Evolutionary conservation across 2,888 invertebrate species (phyloP).

Genomic region (Eulithis prunata): DNA sequence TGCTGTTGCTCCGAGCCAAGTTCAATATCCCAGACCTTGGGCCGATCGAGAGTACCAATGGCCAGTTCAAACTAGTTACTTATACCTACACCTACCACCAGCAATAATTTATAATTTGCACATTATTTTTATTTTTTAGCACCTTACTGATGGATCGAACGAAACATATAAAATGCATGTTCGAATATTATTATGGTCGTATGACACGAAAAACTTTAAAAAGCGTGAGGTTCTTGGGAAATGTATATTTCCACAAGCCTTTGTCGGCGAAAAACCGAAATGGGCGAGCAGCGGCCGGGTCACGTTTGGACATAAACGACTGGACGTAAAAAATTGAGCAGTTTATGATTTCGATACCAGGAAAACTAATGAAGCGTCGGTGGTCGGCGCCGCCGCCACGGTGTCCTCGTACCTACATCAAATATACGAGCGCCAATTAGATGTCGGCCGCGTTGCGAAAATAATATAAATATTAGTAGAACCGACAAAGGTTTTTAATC

Average conservation of each 20-base stretch:
- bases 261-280: conserved; percentile 58
- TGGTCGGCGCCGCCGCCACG: conserved; percentile 64
- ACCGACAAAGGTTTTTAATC: conserved; percentile 85
- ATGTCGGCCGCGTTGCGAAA: conserved; percentile 82
- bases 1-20: conserved; percentile 77
- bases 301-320: conserved; percentile 72
- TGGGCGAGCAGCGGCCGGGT: conserved; percentile 50
- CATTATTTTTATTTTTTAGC: conserved; percentile 62
- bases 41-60: conserved; percentile 71
- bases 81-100: conserved; percentile 69
- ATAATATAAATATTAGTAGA: conserved; percentile 84
- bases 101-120: conserved; percentile 69
- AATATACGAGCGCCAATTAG: conserved; percentile 79
- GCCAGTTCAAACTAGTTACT: conserved; percentile 76
- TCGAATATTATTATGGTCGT: conserved; percentile 35
- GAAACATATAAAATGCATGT: conserved; percentile 46
- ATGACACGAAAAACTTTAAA: conserved; percentile 38
- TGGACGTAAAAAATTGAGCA: conserved; percentile 69
- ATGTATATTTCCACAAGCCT: conserved; percentile 63
- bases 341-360: conserved; percentile 79
- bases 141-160: conserved; percentile 53
- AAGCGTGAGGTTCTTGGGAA: conserved; percentile 51
- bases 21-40: conserved; percentile 84
- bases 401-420: conserved; percentile 66
- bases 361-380: conserved; percentile 80